These are phyloP conservation scores for Polydesmus complanatus DNA, from an alignment of 2,888 invertebrate genomes.

Conservation along the genomic window DNA sequence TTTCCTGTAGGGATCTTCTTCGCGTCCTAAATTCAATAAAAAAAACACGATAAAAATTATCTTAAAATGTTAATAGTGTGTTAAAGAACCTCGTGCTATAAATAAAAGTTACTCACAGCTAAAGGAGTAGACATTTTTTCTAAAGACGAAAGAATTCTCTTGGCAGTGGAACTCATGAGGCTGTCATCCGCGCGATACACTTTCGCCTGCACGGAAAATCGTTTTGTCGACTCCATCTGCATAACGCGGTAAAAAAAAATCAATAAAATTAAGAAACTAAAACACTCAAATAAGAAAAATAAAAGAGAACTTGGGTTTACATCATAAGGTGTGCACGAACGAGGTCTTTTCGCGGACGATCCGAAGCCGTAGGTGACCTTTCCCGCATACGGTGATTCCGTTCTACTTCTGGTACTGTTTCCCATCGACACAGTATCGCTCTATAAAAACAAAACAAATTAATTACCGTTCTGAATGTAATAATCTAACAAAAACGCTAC, in stretches of 20 bases:
- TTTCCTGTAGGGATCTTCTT: constrained; percentile 49
- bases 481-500: background rate
- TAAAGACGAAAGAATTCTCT: constrained; percentile 60
- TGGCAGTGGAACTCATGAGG: constrained; percentile 54
- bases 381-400: constrained; percentile 4
- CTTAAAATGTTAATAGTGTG: too few relatives aligned
- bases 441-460: constrained; percentile 24
- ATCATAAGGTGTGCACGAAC: constrained; percentile 4
- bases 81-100: background rate
- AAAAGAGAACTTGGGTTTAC: constrained; percentile 6
- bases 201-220: constrained; percentile 27
- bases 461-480: too few relatives aligned
- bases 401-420: constrained; percentile 20
- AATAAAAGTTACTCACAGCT: constrained; percentile 27
- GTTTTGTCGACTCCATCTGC: constrained; percentile 16
- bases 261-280: constrained; percentile 4
- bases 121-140: constrained; percentile 70
- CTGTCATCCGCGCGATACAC: too few relatives aligned
- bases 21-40: constrained; percentile 42
- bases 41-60: background rate
- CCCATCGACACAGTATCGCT: constrained; percentile 31
- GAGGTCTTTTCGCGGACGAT: background rate
- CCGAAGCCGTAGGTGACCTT: constrained; percentile 9
- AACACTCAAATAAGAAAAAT: background rate
- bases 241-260: constrained; percentile 4